Evolutionary conservation across 2,888 invertebrate genomes (phyloP).

Genomic region (Xestoiulus laeticollis): DNA sequence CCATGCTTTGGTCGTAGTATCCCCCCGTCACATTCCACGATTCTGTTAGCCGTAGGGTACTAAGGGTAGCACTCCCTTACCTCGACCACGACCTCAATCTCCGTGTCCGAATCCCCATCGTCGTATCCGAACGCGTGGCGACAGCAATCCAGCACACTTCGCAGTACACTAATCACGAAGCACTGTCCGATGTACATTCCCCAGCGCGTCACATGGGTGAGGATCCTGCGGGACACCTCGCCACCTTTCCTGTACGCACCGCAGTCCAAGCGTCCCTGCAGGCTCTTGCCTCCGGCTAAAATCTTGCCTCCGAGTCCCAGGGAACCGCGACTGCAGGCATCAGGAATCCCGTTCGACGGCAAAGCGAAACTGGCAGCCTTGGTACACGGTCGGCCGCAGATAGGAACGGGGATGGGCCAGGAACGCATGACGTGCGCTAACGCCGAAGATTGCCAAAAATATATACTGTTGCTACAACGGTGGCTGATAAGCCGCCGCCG

Average conservation of each 20-base stretch:
- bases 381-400: slow-evolving; percentile 4
- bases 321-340: not conserved
- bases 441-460: not conserved
- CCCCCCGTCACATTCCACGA: no score
- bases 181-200: slow-evolving; percentile 47
- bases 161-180: slow-evolving; percentile 13
- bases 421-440: not conserved
- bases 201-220: slow-evolving; percentile 3
- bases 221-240: not conserved
- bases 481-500: no score
- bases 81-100: slow-evolving; percentile 11
- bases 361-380: not conserved
- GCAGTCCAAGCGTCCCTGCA: not conserved
- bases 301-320: not conserved
- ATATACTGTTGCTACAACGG: no score
- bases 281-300: not conserved
- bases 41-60: no score
- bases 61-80: not conserved
- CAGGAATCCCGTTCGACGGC: not conserved
- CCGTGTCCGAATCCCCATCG: not conserved
- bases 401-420: slow-evolving; percentile 30
- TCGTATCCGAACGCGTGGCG: slow-evolving; percentile 35
- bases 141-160: slow-evolving; percentile 32
- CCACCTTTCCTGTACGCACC: not conserved
- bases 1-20: no score